Percentiles rank a stretch among this genome's conserved stretches.
Conservation (phyloP, 2,888 invertebrate genomes). For the Chrysotoxum bicinctum region DNA sequence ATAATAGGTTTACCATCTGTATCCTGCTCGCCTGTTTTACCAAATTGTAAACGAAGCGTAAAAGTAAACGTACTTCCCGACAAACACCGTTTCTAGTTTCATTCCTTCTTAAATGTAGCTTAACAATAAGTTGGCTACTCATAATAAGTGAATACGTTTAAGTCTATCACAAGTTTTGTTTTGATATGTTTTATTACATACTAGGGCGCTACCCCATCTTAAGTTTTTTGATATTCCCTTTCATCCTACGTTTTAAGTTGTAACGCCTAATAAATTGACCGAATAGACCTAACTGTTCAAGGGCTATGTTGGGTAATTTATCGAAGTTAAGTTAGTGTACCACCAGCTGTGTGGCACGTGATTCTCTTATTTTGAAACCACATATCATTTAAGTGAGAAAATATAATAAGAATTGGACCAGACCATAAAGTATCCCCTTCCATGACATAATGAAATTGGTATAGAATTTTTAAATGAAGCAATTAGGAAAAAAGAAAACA, state of each 20-base stretch:
- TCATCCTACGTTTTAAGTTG: too few species aligned
- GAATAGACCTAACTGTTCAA: background rate
- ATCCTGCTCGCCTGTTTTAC: too few species aligned
- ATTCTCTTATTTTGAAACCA: background rate
- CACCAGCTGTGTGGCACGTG: conserved; percentile 21
- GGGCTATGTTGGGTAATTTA: background rate
- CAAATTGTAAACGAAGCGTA: too few species aligned
- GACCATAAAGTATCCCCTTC: background rate
- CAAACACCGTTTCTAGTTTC: too few species aligned
- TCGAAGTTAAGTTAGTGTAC: background rate
- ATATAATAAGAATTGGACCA: background rate
- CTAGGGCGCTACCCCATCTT: background rate
- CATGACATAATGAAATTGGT: background rate
- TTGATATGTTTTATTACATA: background rate
- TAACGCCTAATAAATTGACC: background rate
- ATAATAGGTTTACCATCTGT: too few species aligned
- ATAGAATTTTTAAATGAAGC: background rate
- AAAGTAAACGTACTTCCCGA: too few species aligned
- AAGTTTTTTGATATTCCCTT: background rate
- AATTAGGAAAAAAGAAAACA: too few species aligned
- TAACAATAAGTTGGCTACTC: background rate
- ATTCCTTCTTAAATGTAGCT: too few species aligned
- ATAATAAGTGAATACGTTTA: background rate
- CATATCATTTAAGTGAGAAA: background rate
- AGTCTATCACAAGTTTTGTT: background rate